Conservation (phyloP, 2,888 invertebrate genomes). For the Tetrapedia diversipes region DNA sequence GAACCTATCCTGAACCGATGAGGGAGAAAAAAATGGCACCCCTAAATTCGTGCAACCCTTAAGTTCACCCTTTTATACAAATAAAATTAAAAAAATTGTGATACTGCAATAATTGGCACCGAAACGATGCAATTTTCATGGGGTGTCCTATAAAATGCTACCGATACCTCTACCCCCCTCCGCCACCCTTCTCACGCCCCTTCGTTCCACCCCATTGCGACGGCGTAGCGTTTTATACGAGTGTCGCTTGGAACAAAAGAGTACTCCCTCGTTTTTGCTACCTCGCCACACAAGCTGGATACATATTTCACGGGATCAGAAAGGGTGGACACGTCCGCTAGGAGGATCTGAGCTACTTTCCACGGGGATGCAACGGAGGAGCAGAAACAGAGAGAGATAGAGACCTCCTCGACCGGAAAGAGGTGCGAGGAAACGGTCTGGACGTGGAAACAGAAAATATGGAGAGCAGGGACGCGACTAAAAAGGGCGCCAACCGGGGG, state of each 20-base stretch:
- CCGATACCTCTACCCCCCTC: too few relatives aligned
- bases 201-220: not conserved
- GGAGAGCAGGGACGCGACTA: not conserved
- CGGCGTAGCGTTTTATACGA: not conserved
- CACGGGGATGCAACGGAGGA: constrained; percentile 13
- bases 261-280: too few relatives aligned
- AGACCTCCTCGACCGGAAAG: not conserved
- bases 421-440: not conserved
- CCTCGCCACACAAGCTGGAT: not conserved
- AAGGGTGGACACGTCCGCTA: constrained; percentile 13
- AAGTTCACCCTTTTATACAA: too few relatives aligned
- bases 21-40: too few relatives aligned
- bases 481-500: too few relatives aligned
- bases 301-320: constrained; percentile 11
- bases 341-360: constrained; percentile 26
- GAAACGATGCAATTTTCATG: too few relatives aligned
- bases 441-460: not conserved
- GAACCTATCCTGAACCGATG: too few relatives aligned
- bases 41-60: too few relatives aligned
- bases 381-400: not conserved
- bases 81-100: too few relatives aligned
- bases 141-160: not conserved
- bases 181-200: too few relatives aligned
- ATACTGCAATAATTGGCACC: too few relatives aligned
- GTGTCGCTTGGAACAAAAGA: not conserved